Evolutionary conservation across 2,888 invertebrate species (phyloP).

Genomic region (Epinotia demarniana): DNA sequence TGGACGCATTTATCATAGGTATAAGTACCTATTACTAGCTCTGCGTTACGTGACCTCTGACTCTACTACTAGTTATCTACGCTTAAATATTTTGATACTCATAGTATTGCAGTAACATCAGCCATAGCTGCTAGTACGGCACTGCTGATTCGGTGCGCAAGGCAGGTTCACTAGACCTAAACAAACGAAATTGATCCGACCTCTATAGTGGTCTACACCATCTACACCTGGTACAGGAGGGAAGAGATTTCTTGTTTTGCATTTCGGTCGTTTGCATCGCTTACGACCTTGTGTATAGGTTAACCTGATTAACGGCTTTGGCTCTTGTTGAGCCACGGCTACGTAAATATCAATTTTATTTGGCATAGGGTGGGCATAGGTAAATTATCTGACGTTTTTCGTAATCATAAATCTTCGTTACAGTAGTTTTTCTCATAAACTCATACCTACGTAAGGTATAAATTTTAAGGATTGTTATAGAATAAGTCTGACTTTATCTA

Average conservation of each 20-base stretch:
- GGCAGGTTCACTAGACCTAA: conserved; percentile 11
- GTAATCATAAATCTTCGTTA: no score
- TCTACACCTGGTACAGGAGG: not conserved
- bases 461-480: no score
- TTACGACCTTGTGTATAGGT: not conserved
- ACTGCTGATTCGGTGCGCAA: not conserved
- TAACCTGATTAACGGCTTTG: no score
- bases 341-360: no score
- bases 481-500: no score
- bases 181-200: conserved; percentile 22
- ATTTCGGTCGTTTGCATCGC: conserved; percentile 6
- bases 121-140: not conserved
- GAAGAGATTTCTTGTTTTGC: conserved; percentile 7
- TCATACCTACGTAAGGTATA: no score
- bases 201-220: not conserved
- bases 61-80: not conserved
- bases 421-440: no score
- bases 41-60: not conserved
- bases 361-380: no score
- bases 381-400: no score
- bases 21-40: conserved; percentile 4
- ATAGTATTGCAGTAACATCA: not conserved
- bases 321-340: no score
- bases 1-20: not conserved
- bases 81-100: not conserved